Conservation (phyloP, 2,113 vertebrate species). For the Oostethus manadensis region DNA sequence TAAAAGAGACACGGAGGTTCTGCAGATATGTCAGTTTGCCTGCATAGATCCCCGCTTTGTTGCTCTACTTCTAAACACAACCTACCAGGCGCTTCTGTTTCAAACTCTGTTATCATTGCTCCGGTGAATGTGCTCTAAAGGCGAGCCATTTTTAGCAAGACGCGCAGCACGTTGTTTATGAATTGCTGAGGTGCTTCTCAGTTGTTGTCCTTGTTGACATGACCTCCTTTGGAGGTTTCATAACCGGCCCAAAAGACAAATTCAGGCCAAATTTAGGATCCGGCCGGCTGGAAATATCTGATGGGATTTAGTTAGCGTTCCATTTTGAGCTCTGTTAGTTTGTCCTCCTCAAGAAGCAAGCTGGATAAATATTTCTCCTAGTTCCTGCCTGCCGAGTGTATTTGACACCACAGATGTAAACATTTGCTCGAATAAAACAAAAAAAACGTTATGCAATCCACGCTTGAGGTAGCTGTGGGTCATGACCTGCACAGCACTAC, state of each 20-base stretch:
- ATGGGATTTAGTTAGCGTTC: not conserved
- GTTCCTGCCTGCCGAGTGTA: not conserved
- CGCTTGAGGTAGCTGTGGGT: too few relatives aligned
- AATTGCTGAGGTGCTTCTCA: constrained; percentile 12
- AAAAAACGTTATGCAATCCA: too few relatives aligned
- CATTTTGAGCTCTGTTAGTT: not conserved
- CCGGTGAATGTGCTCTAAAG: not conserved
- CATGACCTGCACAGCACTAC: too few relatives aligned
- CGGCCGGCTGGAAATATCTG: not conserved
- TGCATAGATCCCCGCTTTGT: not conserved
- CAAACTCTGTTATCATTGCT: not conserved
- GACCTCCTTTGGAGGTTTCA: constrained; percentile 12
- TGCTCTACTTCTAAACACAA: not conserved
- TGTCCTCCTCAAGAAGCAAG: not conserved
- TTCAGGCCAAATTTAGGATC: constrained; percentile 1
- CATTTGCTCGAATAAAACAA: too few relatives aligned
- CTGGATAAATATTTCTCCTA: not conserved
- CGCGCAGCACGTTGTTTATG: constrained; percentile 19
- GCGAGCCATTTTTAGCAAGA: constrained; percentile 18
- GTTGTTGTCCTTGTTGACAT: not conserved
- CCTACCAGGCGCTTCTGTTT: not conserved
- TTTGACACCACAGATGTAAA: not conserved
- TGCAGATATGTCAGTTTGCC: not conserved
- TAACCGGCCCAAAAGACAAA: constrained; percentile 5
- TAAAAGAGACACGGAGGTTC: not conserved